Base-by-base conservation (phyloP, 2,113 vertebrate species). In the Lota lota region DNA sequence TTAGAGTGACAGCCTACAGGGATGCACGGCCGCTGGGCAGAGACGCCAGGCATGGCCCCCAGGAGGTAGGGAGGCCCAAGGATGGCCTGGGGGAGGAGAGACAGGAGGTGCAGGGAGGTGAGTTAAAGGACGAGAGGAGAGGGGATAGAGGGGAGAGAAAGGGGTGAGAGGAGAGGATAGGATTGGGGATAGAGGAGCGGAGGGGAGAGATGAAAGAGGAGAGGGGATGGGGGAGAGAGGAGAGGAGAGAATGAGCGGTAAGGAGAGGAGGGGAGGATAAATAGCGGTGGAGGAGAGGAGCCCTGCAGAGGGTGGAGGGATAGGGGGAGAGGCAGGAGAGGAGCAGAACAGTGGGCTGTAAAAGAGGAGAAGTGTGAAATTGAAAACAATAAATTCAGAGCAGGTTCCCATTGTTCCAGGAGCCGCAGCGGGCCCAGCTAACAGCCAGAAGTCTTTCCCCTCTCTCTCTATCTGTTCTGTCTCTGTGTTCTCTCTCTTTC, bases 1-100 rank as follows among this genome's bases (percentile, higher is more conserved):
- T 90, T 90, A 88, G 88, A 89, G 86, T 86, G 86, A 86, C 84
- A 80, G 85, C 87, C 87, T 79, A 85, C 79, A 78, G 88, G 87
- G 84, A 74, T 85, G 19, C 65, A 78, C 68, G 73, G 78, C 79
- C 69, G 78, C 53, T 53, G 36, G 66, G 84, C 77, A 83, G 85
- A 63, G 33, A 62, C 67, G 28, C 28, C 28, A 68, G 66, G 76
- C 69, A 56, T 36, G 24, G 58, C 68, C 61, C 50, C 6, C 12
- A 53, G 51, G 51, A 53, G 12, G 51, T 53, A 17, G 10, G 74
- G 76, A 68, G 78, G 76, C n/a, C n/a, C n/a, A n/a, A n/a, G n/a
- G n/a, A n/a, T n/a, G n/a, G 73, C 72, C 79, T 61, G 36, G 11
- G 64, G 60, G 64, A 63, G 59, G 75, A 70, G 74, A 70, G 72